Evolutionary conservation across 1,140 invertebrate species (phyloP).

Genomic region (Ceratosolen fusciceps): DNA sequence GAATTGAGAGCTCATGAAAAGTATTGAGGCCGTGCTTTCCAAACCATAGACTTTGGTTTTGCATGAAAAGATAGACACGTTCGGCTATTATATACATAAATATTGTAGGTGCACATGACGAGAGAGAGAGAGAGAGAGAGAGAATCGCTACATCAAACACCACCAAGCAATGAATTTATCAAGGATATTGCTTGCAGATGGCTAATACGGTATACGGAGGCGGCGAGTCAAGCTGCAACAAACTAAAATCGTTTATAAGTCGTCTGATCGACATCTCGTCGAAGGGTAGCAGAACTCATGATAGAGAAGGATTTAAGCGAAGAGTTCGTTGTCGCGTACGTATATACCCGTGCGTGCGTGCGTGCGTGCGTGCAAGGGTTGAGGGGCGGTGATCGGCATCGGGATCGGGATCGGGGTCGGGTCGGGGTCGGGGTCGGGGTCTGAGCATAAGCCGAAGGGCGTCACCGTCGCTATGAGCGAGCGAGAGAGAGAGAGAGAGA

Average conservation of each 20-base stretch:
- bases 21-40: no score
- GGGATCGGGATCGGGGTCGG: background rate
- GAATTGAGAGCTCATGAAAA: no score
- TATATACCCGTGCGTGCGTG: background rate
- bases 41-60: no score
- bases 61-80: no score
- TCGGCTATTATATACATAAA: background rate
- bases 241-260: slow-evolving; percentile 35
- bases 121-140: no score
- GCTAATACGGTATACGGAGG: slow-evolving; percentile 35
- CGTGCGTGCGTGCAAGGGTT: background rate
- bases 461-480: slow-evolving; percentile 7
- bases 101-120: background rate
- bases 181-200: slow-evolving; percentile 35
- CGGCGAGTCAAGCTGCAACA: slow-evolving; percentile 21
- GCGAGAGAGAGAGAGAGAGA: background rate
- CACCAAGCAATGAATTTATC: background rate
- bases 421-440: background rate
- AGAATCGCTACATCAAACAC: background rate
- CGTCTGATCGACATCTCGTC: slow-evolving; percentile 21
- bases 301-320: background rate
- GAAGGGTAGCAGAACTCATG: slow-evolving; percentile 3
- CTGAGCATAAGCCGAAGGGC: slow-evolving; percentile 6
- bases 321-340: slow-evolving; percentile 18
- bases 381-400: background rate